phyloP scores from a whole-genome alignment of 2,888 invertebrate genomes.

The Tridacna gigas region DNA sequence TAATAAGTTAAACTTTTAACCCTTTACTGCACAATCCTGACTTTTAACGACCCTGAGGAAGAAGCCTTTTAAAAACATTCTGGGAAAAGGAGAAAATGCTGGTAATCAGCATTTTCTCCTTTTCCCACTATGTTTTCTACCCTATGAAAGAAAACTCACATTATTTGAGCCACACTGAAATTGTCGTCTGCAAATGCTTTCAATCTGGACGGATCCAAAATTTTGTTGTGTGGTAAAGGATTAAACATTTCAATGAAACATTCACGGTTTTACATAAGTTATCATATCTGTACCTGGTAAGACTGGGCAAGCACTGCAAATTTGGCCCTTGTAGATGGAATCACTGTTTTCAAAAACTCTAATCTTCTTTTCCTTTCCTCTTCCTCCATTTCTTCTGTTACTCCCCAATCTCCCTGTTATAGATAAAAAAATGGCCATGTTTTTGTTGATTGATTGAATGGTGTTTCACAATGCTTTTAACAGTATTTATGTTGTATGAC shows the following conservation, averaged over 20 bases:
- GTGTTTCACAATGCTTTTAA: too few species aligned
- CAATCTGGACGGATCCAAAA: not conserved
- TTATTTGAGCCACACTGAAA: not conserved
- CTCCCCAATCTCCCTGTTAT: constrained; percentile 87
- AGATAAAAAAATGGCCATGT: too few species aligned
- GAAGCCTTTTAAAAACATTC: too few species aligned
- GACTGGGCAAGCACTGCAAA: constrained; percentile 90
- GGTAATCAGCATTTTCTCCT: not conserved
- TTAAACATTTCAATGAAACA: too few species aligned
- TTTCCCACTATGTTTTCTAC: not conserved
- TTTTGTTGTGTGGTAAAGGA: too few species aligned
- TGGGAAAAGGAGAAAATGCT: too few species aligned
- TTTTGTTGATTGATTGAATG: too few species aligned
- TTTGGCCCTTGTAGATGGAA: constrained; percentile 87
- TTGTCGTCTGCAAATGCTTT: not conserved
- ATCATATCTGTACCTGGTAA: constrained; percentile 89
- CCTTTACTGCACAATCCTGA: too few species aligned
- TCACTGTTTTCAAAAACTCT: constrained; percentile 88
- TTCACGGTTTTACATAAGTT: too few species aligned
- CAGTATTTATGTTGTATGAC: too few species aligned
- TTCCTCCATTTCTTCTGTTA: constrained; percentile 87
- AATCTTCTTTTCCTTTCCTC: constrained; percentile 87
- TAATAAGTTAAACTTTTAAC: too few species aligned
- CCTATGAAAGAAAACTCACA: not conserved
- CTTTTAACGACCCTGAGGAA: too few species aligned